A percentile compares a stretch with the other conserved stretches of the same genome.
phyloP scores from a whole-genome alignment of 2,888 invertebrate species.

The Xestoiulus laeticollis region DNA sequence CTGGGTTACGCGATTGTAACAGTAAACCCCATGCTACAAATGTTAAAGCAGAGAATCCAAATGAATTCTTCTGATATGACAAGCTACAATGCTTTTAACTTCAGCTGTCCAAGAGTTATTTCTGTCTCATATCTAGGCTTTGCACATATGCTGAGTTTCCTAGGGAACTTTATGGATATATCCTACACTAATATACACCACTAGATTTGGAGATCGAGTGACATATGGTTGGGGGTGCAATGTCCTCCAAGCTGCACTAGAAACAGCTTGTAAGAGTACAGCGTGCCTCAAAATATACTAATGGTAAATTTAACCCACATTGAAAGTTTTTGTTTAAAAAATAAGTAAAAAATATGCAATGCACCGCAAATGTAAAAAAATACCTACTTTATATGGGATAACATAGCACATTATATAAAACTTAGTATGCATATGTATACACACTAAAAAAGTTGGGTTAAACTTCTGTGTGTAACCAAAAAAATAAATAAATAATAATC shows the following conservation, averaged over 20 bases:
- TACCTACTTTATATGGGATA: too few relatives aligned
- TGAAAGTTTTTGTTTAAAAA: too few relatives aligned
- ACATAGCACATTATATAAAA: too few relatives aligned
- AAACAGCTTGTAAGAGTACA: background rate
- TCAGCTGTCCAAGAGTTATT: background rate
- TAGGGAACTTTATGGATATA: background rate
- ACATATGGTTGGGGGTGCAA: background rate
- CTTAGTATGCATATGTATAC: too few relatives aligned
- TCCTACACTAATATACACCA: background rate
- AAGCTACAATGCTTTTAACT: background rate
- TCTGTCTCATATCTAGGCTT: background rate
- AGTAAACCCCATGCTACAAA: background rate
- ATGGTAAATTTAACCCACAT: too few relatives aligned
- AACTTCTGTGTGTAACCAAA: too few relatives aligned
- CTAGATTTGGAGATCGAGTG: background rate
- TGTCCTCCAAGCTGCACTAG: background rate
- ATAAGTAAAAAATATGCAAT: too few relatives aligned
- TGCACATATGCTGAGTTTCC: background rate
- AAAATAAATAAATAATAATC: too few relatives aligned
- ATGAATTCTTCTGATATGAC: background rate
- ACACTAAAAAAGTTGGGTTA: too few relatives aligned
- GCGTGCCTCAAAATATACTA: background rate
- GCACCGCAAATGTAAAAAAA: too few relatives aligned
- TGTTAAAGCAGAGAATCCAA: background rate
- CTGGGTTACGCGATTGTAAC: background rate